Evolutionary conservation across 2,113 vertebrate genomes (phyloP).

Genomic region (Columbina picui): DNA sequence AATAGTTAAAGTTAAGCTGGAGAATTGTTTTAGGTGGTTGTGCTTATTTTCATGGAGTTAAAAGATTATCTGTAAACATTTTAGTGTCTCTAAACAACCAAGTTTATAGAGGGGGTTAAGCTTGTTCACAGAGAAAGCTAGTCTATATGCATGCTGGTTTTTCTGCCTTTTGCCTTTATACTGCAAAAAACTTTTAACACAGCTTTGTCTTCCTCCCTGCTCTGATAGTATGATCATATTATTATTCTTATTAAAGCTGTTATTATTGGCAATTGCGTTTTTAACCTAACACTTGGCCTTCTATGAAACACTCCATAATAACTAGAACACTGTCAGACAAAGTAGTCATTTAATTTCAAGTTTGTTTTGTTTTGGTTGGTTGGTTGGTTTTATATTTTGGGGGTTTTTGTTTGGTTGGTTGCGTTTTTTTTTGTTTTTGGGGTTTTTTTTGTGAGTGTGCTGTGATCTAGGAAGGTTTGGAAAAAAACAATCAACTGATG

Average conservation of each 20-base stretch:
- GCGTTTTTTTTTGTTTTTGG: no score
- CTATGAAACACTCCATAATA: background rate
- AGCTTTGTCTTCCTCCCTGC: background rate
- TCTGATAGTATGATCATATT: background rate
- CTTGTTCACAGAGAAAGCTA: background rate
- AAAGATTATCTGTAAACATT: background rate
- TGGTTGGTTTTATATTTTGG: no score
- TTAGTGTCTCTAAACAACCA: background rate
- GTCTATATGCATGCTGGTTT: rapidly evolving
- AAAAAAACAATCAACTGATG: background rate
- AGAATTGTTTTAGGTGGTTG: background rate
- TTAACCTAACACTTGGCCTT: background rate
- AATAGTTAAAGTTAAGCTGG: background rate
- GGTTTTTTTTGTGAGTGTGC: background rate
- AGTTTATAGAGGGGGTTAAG: background rate
- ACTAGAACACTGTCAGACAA: background rate
- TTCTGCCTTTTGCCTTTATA: background rate
- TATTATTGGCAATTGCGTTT: background rate
- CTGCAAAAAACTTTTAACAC: background rate
- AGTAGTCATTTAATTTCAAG: background rate
- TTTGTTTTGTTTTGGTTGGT: no score
- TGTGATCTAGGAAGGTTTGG: background rate
- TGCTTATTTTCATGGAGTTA: background rate
- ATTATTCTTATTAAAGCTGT: background rate
- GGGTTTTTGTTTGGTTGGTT: no score